phyloP scores from a whole-genome alignment of 2,797 vertebrate species.

The Adelosebastes latens region DNA sequence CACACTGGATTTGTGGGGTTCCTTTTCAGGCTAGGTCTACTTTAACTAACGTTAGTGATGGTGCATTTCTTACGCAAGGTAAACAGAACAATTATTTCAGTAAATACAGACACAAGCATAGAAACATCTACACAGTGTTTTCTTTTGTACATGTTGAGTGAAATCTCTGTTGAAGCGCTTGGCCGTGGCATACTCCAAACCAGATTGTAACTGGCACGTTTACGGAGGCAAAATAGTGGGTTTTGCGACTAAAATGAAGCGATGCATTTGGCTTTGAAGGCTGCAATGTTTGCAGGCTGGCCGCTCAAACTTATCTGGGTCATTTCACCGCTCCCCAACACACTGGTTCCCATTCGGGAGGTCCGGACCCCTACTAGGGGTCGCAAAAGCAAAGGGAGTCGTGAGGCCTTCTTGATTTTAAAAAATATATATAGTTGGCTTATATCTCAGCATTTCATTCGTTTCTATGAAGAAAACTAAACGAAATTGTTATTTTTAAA shows the following conservation, averaged over 20 bases:
- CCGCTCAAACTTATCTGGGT: neutral
- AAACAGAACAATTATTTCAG: slow-evolving; percentile 31
- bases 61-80: slow-evolving; percentile 49
- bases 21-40: slow-evolving; percentile 24
- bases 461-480: too few relatives aligned
- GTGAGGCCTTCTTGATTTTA: too few relatives aligned
- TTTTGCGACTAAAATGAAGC: neutral
- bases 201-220: slow-evolving; percentile 10
- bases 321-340: neutral
- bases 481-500: too few relatives aligned
- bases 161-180: neutral
- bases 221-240: neutral
- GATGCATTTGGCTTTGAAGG: neutral
- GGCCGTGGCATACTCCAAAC: slow-evolving; percentile 10
- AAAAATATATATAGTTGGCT: too few relatives aligned
- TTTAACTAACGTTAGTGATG: slow-evolving; percentile 53
- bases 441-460: too few relatives aligned
- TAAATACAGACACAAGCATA: slow-evolving; percentile 28
- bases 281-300: neutral
- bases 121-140: neutral
- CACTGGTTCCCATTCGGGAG: too few relatives aligned
- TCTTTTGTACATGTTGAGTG: neutral
- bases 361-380: too few relatives aligned
- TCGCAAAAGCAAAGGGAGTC: too few relatives aligned
- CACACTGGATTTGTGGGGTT: slow-evolving; percentile 60